Conservation (phyloP, 2,797 vertebrate species). For the Thalassophryne amazonica region DNA sequence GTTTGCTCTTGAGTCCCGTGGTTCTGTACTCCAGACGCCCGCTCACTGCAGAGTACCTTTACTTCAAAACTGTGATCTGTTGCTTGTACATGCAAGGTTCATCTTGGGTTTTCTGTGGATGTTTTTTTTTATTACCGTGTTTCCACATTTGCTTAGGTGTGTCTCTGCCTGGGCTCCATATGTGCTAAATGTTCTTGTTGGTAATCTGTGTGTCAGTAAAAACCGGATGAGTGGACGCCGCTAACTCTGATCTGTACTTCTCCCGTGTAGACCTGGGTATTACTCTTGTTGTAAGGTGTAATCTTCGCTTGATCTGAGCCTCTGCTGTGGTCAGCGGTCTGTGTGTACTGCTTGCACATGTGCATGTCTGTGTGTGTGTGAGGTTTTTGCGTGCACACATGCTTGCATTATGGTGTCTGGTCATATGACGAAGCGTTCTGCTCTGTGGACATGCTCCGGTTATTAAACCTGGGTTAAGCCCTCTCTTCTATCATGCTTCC, state of each 20-base stretch:
- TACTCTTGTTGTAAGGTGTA: conserved; percentile 64
- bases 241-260: conserved; percentile 60
- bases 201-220: conserved; percentile 51
- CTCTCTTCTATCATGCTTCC: conserved; percentile 61
- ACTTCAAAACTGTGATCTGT: conserved; percentile 2
- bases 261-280: conserved; percentile 60
- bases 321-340: conserved; percentile 38
- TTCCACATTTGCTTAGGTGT: conserved; percentile 25
- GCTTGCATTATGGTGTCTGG: conserved; percentile 44
- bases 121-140: conserved; percentile 17
- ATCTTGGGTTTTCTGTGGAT: background rate
- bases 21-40: conserved; percentile 16
- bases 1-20: conserved; percentile 51
- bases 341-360: background rate
- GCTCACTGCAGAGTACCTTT: conserved; percentile 43
- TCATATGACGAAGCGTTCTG: conserved; percentile 67
- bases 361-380: conserved; percentile 21
- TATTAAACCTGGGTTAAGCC: conserved; percentile 76
- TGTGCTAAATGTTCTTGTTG: conserved; percentile 47
- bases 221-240: conserved; percentile 57
- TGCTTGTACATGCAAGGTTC: conserved; percentile 6
- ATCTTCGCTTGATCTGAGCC: conserved; percentile 59
- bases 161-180: conserved; percentile 29
- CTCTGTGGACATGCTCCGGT: conserved; percentile 59
- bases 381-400: conserved; percentile 1